A percentile compares a stretch with the other conserved stretches of the same genome.
Evolutionary conservation across 1,140 invertebrate genomes (phyloP).

Genomic region (Cotesia glomerata): DNA sequence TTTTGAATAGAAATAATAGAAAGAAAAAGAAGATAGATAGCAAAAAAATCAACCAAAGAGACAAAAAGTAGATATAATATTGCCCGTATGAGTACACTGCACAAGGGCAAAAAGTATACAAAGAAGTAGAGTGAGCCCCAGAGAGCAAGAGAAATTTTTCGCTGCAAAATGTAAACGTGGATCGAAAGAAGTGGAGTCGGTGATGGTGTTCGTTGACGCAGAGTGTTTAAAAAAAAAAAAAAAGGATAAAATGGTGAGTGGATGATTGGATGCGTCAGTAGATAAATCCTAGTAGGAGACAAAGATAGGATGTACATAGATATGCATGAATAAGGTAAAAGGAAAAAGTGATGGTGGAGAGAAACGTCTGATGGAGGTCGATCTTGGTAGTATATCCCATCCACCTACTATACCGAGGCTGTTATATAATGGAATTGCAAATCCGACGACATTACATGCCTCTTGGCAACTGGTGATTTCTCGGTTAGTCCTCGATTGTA

Average conservation of each 20-base stretch:
- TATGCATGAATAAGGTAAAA: background rate
- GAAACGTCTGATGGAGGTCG: conserved; percentile 34
- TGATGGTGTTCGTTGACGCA: too few species aligned
- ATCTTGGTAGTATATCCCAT: too few species aligned
- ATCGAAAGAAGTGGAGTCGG: background rate
- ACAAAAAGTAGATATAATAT: background rate
- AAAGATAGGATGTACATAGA: background rate
- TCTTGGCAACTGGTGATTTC: conserved; percentile 61
- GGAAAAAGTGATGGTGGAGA: background rate
- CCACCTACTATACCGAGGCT: background rate
- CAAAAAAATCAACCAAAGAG: background rate
- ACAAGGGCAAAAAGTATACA: background rate
- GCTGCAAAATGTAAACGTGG: background rate
- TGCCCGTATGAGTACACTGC: background rate
- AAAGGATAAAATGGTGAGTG: too few species aligned
- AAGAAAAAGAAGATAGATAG: too few species aligned
- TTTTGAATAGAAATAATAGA: too few species aligned
- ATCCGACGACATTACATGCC: conserved; percentile 61
- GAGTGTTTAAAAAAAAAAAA: too few species aligned
- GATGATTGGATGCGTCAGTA: too few species aligned
- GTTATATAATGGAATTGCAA: conserved; percentile 61
- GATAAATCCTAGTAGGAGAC: background rate
- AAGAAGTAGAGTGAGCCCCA: background rate
- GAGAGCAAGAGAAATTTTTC: background rate
- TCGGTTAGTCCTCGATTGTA: conserved; percentile 47